phyloP scores from a whole-genome alignment of 2,113 vertebrate species.

The Limnothrissa miodon region DNA sequence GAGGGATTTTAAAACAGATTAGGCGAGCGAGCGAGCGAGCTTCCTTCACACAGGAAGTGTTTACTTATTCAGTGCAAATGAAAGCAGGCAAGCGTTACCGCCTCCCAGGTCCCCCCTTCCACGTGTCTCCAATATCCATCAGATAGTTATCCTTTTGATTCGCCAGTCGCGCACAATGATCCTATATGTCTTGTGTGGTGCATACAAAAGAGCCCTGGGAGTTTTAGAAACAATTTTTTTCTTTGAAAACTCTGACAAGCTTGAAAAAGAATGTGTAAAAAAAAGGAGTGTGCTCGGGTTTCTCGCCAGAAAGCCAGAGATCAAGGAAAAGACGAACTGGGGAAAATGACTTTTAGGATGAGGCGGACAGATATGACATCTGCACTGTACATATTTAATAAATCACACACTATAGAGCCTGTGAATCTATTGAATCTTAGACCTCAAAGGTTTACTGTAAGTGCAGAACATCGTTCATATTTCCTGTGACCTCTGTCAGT shows the following conservation, averaged over 20 bases:
- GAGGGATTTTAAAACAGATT: constrained; percentile 15
- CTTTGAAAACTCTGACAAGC: constrained; percentile 10
- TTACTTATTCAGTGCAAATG: constrained; percentile 46
- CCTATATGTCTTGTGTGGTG: neutral
- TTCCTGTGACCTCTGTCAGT: neutral
- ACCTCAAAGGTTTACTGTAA: neutral
- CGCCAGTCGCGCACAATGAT: neutral
- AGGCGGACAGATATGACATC: neutral
- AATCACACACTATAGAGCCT: neutral
- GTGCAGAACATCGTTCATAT: neutral
- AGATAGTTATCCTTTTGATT: neutral
- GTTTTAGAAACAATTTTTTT: neutral
- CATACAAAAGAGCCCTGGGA: neutral
- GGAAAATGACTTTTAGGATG: neutral
- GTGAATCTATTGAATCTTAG: neutral
- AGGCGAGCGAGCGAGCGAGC: neutral
- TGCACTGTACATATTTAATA: neutral
- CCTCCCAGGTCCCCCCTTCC: constrained; percentile 21
- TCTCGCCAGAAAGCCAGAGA: neutral
- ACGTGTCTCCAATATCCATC: constrained; percentile 12
- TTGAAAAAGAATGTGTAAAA: neutral
- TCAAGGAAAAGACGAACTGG: neutral
- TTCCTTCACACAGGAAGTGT: constrained; percentile 37
- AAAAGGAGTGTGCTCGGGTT: neutral
- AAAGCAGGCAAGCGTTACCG: neutral